Base-by-base conservation (phyloP, 2,113 vertebrate species). In the Mormyrus lacerda region DNA sequence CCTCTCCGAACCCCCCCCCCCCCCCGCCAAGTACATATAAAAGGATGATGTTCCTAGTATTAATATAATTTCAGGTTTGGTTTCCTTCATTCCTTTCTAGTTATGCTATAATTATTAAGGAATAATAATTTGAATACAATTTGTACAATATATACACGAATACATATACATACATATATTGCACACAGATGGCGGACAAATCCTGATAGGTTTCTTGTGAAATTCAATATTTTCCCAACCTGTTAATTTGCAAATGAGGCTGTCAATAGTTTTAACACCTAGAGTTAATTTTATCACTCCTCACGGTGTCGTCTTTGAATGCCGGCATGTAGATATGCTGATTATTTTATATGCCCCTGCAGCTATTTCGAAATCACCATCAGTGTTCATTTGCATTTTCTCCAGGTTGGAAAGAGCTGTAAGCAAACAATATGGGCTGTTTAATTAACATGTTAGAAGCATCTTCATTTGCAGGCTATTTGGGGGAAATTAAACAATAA, bases 361-460 rank as follows among this genome's bases (percentile, higher is more conserved):
- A 53, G 27, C 73, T 84, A 69, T 58, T 48, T 76, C 21, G 1
- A 89, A 65, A 76, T 47, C 69, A 83, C 51, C 35, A 47, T 84
- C 69, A 84, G 73, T 45, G 88, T 65, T 44, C 58, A 55, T 50
- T 88, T 39, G 69, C 47, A 82, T 82, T 53, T 88, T 82, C 42
- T 73, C 73, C 85, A 24, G n/a, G 45, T 73, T 47, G 27, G n/a
- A 76, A 88, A 88, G 45, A 88, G 47, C 47, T 79, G 44, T 79
- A 45, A 82, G 88, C 87, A 88, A 82, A 82, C 73, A 88, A 88
- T 88, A 53, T 53, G 48, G 45, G 48, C 88, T 35, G 39, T 89
- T 89, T 85, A 84, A 85, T 84, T 84, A 88, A 88, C 61, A 61
- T 88, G 73, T 90, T 85, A 88, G 86, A 88, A 84, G 55, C 87